Conservation (phyloP, 2,888 invertebrate species). For the Dichetophora obliterata region DNA sequence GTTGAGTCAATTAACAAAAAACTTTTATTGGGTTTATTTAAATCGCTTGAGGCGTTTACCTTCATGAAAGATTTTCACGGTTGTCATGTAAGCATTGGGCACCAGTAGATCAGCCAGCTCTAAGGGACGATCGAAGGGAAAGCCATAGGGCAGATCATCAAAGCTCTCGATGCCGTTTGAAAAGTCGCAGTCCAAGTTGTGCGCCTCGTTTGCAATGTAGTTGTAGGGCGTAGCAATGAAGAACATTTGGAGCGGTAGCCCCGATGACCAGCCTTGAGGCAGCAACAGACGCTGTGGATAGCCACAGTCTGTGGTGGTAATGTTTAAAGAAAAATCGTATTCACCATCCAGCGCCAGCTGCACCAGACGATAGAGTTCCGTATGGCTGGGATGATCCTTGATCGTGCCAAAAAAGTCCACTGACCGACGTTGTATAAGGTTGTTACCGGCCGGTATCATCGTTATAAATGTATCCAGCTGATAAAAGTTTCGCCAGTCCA, state of each 20-base stretch:
- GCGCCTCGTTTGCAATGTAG: slow-evolving; percentile 42
- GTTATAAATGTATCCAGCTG: slow-evolving; percentile 75
- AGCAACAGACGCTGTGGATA: slow-evolving; percentile 75
- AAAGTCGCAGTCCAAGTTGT: slow-evolving; percentile 49
- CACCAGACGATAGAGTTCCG: slow-evolving; percentile 69
- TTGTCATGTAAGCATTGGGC: slow-evolving; percentile 42
- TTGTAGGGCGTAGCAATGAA: slow-evolving; percentile 72
- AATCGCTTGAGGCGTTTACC: neutral
- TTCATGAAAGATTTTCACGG: slow-evolving; percentile 47
- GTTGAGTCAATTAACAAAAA: neutral
- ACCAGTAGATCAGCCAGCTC: slow-evolving; percentile 67
- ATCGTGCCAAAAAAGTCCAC: slow-evolving; percentile 63
- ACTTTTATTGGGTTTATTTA: neutral
- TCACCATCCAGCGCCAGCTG: slow-evolving; percentile 68
- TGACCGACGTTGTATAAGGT: slow-evolving; percentile 54
- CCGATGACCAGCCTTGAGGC: slow-evolving; percentile 74
- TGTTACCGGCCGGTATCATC: slow-evolving; percentile 72
- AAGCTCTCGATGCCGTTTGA: slow-evolving; percentile 62
- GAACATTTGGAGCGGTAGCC: slow-evolving; percentile 73
- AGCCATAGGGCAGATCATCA: slow-evolving; percentile 74
- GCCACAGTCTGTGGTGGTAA: slow-evolving; percentile 70
- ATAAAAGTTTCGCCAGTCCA: neutral
- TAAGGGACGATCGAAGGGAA: slow-evolving; percentile 78
- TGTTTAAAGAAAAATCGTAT: slow-evolving; percentile 67
- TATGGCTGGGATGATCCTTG: slow-evolving; percentile 72